Conservation (phyloP, 2,113 vertebrate species). For the Phylloscopus trochiloides region DNA sequence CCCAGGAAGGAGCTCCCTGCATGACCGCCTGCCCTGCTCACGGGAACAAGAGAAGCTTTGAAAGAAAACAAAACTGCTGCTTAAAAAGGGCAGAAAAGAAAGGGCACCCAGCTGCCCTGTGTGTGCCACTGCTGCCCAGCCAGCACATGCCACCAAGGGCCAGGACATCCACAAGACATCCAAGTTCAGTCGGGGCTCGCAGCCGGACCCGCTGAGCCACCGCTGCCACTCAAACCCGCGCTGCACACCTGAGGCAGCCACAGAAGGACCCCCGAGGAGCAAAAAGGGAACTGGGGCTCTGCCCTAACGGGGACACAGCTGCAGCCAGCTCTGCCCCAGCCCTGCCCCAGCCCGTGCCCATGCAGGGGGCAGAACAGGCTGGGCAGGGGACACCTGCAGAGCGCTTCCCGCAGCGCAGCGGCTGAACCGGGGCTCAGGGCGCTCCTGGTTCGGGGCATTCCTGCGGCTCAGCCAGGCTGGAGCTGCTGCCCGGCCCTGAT, state of each 20-base stretch:
- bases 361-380: fast-evolving
- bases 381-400: fast-evolving
- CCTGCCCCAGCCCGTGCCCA: background rate
- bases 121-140: background rate
- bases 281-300: fast-evolving
- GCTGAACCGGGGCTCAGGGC: background rate
- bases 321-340: background rate
- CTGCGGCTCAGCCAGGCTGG: background rate
- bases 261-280: background rate
- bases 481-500: background rate
- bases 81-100: background rate
- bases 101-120: background rate
- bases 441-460: fast-evolving
- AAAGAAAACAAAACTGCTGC: background rate
- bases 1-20: background rate
- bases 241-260: background rate
- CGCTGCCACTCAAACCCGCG: fast-evolving
- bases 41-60: background rate
- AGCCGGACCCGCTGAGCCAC: background rate
- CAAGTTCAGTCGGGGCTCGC: background rate
- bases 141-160: fast-evolving
- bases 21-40: fast-evolving
- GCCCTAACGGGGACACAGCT: fast-evolving
- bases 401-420: fast-evolving
- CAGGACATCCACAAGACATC: fast-evolving